A percentile compares a stretch with the other conserved stretches of the same genome.
Evolutionary conservation across 1,140 invertebrate species (phyloP).

Genomic region (Papilio machaon): DNA sequence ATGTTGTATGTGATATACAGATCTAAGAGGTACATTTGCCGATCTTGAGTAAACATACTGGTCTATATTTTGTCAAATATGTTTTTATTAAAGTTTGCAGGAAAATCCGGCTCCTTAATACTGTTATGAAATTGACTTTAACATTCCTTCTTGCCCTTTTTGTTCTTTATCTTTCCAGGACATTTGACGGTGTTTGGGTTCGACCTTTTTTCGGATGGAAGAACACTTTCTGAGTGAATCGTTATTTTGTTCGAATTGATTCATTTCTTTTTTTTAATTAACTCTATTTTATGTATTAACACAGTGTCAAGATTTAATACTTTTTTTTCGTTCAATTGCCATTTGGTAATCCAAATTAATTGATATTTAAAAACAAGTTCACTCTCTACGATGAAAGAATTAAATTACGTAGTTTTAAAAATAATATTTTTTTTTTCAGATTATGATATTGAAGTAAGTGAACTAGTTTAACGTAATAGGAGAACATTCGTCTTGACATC

Average conservation of each 20-base stretch:
- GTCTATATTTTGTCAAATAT: conserved; percentile 1
- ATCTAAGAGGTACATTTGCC: background rate
- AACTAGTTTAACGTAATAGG: background rate
- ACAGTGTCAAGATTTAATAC: background rate
- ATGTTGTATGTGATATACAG: background rate
- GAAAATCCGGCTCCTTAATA: conserved; percentile 26
- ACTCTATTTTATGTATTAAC: background rate
- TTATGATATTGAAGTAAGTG: background rate
- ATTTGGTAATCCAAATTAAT: too few relatives aligned
- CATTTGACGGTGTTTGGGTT: conserved; percentile 30
- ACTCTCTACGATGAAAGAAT: too few relatives aligned
- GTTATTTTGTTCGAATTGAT: conserved; percentile 20
- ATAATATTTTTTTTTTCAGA: too few relatives aligned
- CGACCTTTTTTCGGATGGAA: conserved; percentile 32
- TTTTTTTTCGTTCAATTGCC: background rate
- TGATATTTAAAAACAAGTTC: too few relatives aligned
- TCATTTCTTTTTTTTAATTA: conserved; percentile 22
- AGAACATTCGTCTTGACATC: background rate
- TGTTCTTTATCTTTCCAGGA: conserved; percentile 34
- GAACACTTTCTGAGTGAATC: conserved; percentile 25
- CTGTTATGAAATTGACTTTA: conserved; percentile 29
- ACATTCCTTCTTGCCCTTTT: conserved; percentile 31
- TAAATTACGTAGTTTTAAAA: too few relatives aligned
- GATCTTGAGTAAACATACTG: background rate
- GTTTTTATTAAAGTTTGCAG: background rate